A percentile compares a stretch with the other conserved stretches of the same genome.
phyloP scores from a whole-genome alignment of 2,888 invertebrate genomes.

The Ophion obscuratus region DNA sequence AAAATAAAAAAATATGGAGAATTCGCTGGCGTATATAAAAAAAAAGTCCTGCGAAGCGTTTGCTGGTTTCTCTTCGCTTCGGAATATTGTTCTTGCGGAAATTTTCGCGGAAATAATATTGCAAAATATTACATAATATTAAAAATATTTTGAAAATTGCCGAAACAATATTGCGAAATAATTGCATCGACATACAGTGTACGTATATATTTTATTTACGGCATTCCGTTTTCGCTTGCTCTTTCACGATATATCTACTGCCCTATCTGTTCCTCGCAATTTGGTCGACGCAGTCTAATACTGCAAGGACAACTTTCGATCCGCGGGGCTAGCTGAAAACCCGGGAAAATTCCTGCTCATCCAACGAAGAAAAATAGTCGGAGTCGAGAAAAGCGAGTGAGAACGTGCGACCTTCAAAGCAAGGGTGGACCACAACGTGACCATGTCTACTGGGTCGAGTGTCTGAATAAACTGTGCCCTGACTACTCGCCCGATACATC shows the following conservation, averaged over 20 bases:
- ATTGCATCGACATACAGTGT: background rate
- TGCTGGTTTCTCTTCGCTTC: background rate
- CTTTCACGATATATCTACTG: background rate
- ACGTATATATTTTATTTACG: too few relatives aligned
- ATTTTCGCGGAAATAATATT: background rate
- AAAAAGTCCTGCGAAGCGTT: too few relatives aligned
- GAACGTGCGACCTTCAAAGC: constrained; percentile 3
- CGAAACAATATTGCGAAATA: background rate
- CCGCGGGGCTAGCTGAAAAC: constrained; percentile 14
- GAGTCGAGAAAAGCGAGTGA: constrained; percentile 1
- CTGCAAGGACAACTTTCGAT: constrained; percentile 41
- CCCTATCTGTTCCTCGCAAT: constrained; percentile 26
- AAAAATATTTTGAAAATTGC: background rate
- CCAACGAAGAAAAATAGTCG: background rate
- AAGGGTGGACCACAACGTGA: constrained; percentile 45
- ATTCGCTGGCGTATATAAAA: too few relatives aligned
- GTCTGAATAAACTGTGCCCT: constrained; percentile 53
- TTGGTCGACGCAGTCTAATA: constrained; percentile 50
- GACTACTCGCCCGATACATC: constrained; percentile 42
- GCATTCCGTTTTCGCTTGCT: too few relatives aligned
- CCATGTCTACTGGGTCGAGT: constrained; percentile 38
- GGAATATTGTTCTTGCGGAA: background rate
- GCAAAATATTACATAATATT: background rate
- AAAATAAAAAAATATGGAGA: too few relatives aligned
- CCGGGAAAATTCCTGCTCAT: constrained; percentile 1